A percentile compares a stretch with the other conserved stretches of the same genome.
These are phyloP conservation scores for Brenthis ino DNA, from an alignment of 2,888 invertebrate species.

Conservation along the genomic window DNA sequence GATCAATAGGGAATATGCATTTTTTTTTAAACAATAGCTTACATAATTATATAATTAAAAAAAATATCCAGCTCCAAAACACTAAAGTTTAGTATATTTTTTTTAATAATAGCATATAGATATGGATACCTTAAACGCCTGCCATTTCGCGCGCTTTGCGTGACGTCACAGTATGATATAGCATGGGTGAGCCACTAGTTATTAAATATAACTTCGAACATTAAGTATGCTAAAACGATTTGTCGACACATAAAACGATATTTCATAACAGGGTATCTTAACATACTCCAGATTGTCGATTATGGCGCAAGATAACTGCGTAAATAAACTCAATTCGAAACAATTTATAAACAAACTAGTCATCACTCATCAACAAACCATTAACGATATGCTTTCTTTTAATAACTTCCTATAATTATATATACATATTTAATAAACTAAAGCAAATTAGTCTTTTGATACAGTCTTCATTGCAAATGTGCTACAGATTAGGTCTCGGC, in stretches of 20 bases:
- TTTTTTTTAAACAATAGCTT: too few relatives aligned
- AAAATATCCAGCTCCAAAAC: too few relatives aligned
- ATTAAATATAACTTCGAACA: not conserved
- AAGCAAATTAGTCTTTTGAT: slow-evolving; percentile 11
- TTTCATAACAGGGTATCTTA: slow-evolving; percentile 11
- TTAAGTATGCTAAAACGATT: not conserved
- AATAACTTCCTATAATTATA: too few relatives aligned
- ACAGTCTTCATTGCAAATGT: not conserved
- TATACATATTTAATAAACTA: not conserved
- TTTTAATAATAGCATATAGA: too few relatives aligned
- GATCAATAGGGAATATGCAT: not conserved
- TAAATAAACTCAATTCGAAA: slow-evolving; percentile 19
- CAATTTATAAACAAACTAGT: slow-evolving; percentile 16
- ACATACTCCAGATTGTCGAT: slow-evolving; percentile 4
- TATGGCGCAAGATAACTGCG: slow-evolving; percentile 10
- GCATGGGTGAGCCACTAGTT: too few relatives aligned
- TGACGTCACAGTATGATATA: too few relatives aligned
- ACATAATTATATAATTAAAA: too few relatives aligned
- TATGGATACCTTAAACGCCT: too few relatives aligned
- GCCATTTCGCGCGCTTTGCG: too few relatives aligned
- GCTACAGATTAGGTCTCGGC: slow-evolving; percentile 12
- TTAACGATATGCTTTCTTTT: not conserved
- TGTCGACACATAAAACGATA: not conserved
- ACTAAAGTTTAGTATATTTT: too few relatives aligned
- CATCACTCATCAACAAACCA: not conserved